Conservation (phyloP, 2,113 vertebrate genomes). For the Callospermophilus lateralis region DNA sequence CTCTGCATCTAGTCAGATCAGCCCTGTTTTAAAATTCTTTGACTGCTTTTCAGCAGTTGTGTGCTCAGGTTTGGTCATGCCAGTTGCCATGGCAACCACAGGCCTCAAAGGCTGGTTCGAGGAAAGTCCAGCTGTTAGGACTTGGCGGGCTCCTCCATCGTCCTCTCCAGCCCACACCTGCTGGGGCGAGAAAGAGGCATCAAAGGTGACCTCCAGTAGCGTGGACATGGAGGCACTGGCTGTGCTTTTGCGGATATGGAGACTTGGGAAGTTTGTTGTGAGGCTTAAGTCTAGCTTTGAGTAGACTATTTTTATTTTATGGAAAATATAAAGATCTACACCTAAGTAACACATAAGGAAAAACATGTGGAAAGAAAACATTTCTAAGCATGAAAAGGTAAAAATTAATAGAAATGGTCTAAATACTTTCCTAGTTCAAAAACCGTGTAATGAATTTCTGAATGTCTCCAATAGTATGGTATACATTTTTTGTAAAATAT, state of each 20-base stretch:
- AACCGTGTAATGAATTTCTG: not conserved
- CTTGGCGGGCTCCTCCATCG: not conserved
- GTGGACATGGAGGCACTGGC: not conserved
- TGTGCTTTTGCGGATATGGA: slow-evolving; percentile 8
- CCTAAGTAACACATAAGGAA: not conserved
- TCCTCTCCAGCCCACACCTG: not conserved
- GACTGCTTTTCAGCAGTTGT: not conserved
- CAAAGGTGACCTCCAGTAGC: not conserved
- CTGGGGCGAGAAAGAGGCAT: slow-evolving; percentile 30
- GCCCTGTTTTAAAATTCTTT: slow-evolving; percentile 50
- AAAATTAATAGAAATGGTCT: not conserved
- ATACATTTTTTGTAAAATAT: not conserved
- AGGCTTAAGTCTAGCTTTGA: not conserved
- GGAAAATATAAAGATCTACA: not conserved
- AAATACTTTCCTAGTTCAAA: not conserved
- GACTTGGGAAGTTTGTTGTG: not conserved
- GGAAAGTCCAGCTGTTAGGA: slow-evolving; percentile 49
- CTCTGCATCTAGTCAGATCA: not conserved
- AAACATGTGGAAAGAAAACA: not conserved
- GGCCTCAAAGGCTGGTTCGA: slow-evolving; percentile 64
- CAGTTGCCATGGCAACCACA: slow-evolving; percentile 75
- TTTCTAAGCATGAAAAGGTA: not conserved
- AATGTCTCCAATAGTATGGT: not conserved
- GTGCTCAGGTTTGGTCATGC: slow-evolving; percentile 50
- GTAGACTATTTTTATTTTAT: not conserved